Base-by-base conservation (phyloP, 2,797 vertebrate species). In the Lophura swinhoii region DNA sequence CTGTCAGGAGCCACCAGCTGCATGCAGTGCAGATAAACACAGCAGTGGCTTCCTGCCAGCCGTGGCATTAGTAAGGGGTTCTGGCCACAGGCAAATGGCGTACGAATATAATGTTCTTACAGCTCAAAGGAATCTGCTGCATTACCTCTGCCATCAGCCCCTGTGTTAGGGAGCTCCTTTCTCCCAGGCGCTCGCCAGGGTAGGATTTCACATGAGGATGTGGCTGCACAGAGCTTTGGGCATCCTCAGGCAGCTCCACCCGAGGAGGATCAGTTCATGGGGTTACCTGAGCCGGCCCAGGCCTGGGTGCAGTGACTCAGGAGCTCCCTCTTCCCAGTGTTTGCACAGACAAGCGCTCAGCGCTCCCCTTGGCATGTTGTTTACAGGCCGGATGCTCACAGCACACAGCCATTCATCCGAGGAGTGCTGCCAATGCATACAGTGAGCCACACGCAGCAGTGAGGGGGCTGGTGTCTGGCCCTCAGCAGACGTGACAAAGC, bases 281-380 rank as follows among this genome's bases (percentile, higher is more conserved):
- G 84, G 63, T 93, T 93, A 95, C 94, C 87, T 71, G 87, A 92
- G 79, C 26, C 66, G 92, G 87, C 79, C 84, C 46, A 60, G 73
- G 70, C 51, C 70, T 55, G 63, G 22, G 28, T 69, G 68, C 73
- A 80, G 55, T 20, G 56, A 75, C 82, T 92, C 79, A 84, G 84
- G 63, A 90, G 79, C 87, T 93, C 84, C 84, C 84, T 93, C 37
- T 89, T 94, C 62, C 62, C 70, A 12, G 39, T 31, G 60, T 77
- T 83, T 85, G 78, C 62, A 56, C 37, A 85, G 60, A 46, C 64
- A 75, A 88, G 35, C 13, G 1, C 39, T 75, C 43, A 86, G 60
- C 28, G 2, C 24, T 63, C 62, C n/a, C 33, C 0, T 0, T 26
- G 53, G 71, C 5, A 1, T 56, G 41, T 82, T 90, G 87, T 74